A percentile compares a stretch with the other conserved stretches of the same genome.
These are phyloP conservation scores for Andrena praecox DNA, from an alignment of 2,888 invertebrate genomes.

Conservation along the genomic window DNA sequence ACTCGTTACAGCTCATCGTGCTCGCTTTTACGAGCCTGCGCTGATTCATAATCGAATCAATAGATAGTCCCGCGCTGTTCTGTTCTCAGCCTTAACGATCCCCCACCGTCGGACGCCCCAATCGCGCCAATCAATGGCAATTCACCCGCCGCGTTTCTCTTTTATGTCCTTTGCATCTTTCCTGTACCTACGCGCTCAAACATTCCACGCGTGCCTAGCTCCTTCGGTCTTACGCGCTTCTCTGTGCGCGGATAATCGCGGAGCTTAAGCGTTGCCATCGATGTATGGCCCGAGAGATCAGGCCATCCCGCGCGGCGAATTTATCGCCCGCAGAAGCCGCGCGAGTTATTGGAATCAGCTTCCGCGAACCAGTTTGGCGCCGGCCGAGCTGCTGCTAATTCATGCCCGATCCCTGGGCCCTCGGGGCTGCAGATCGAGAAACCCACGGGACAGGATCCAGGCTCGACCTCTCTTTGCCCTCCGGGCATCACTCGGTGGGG, in stretches of 20 bases:
- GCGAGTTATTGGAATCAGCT: constrained; percentile 36
- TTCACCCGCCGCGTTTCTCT: background rate
- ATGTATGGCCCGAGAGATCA: background rate
- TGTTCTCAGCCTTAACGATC: constrained; percentile 17
- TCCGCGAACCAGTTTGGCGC: constrained; percentile 63
- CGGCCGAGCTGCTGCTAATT: constrained; percentile 46
- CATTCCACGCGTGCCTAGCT: background rate
- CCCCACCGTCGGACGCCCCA: background rate
- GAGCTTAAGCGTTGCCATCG: background rate
- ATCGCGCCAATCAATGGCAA: background rate
- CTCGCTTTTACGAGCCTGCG: constrained; percentile 67
- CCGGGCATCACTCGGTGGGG: background rate
- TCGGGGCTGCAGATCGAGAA: constrained; percentile 11
- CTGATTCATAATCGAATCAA: constrained; percentile 69
- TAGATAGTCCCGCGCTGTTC: constrained; percentile 18
- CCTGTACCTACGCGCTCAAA: background rate
- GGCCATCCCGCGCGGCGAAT: constrained; percentile 10
- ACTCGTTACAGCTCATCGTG: constrained; percentile 73
- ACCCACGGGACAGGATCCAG: background rate
- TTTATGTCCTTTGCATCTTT: background rate
- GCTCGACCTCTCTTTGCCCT: constrained; percentile 9
- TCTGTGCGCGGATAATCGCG: background rate
- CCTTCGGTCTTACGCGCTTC: background rate
- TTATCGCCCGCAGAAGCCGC: constrained; percentile 21
- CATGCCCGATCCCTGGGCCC: constrained; percentile 39